These are phyloP conservation scores for Drosophila nigricruria DNA, from an alignment of 2,888 invertebrate species.

Conservation along the genomic window DNA sequence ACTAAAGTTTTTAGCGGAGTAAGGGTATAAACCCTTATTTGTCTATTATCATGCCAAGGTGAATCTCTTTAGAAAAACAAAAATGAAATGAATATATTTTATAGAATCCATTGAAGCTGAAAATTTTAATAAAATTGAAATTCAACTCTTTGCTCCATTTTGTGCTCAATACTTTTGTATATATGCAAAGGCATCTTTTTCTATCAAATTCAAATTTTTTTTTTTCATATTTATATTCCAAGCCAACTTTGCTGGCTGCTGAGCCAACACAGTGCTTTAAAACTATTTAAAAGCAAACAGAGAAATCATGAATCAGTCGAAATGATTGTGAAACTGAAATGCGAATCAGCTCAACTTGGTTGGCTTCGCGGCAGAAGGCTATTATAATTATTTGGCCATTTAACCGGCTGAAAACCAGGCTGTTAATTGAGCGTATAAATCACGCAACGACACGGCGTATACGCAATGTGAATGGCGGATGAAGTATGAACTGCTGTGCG, in stretches of 20 bases:
- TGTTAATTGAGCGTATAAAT: slow-evolving; percentile 54
- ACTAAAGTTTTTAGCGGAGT: not conserved
- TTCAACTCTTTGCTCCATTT: not conserved
- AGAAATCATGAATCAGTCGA: not conserved
- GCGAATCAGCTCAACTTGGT: not conserved
- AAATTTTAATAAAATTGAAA: not conserved
- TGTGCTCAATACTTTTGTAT: not conserved
- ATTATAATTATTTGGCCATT: slow-evolving; percentile 37
- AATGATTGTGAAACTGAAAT: slow-evolving; percentile 6
- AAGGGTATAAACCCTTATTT: not conserved
- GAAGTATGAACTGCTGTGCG: not conserved
- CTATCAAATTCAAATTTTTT: not conserved
- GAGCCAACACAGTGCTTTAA: not conserved
- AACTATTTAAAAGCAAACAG: not conserved
- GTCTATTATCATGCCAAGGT: not conserved
- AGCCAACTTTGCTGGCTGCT: not conserved
- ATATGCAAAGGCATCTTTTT: not conserved
- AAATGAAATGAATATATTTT: not conserved
- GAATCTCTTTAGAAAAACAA: not conserved
- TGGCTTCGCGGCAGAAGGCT: not conserved
- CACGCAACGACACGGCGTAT: slow-evolving; percentile 42
- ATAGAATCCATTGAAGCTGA: not conserved
- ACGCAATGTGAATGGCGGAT: slow-evolving; percentile 19
- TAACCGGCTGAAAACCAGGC: slow-evolving; percentile 18
- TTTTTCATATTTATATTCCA: no score